Evolutionary conservation across 2,113 vertebrate genomes (phyloP), one percentile per base, ranked within the genome.

Genomic region (Chaetodon trifascialis): DNA sequence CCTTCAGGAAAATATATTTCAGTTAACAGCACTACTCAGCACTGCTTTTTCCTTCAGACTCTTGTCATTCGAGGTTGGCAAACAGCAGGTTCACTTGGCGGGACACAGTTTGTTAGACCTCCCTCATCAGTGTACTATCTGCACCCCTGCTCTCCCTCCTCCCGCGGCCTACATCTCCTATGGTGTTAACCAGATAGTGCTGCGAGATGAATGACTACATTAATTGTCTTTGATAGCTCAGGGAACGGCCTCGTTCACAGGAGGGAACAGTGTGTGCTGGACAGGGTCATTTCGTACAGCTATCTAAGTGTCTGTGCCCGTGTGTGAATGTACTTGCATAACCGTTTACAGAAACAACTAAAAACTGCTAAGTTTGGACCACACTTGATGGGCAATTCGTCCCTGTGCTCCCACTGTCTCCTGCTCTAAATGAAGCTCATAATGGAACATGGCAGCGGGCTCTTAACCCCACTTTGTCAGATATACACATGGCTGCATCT

Each of bases 381-480:
- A 5, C 14, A 23, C 68, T 83, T 76, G 79, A 88, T 63, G 66
- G 60, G 82, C 15, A 34, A 73, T 62, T 73, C 9, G 23, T 85
- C 83, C 77, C 83, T 15, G 44, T 34, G 68, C 79, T 70, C 58
- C 68, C 75, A 60, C 85, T 44, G 85, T 83, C 83, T 84, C 58
- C 70, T 69, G 73, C 71, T 80, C 75, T 73, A 84, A 90, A 85
- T 86, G 73, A 89, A 88, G 78, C 80, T 78, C 80, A 73, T 92
- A 89, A 88, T 85, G 70, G 63, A 88, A 91, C 91, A 90, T 89
- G 88, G 84, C 88, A 87, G 85, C 23, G 1, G 72, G 80, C 85
- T 85, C 90, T 91, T 91, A 91, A 90, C 88, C 85, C 78, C 89
- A 87, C 88, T 91, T 90, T 83, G 86, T 89, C 54, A 85, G 66